Evolutionary conservation across 1,140 invertebrate species (phyloP), one percentile per base, ranked within the genome.

Genomic region (Musca domestica): DNA sequence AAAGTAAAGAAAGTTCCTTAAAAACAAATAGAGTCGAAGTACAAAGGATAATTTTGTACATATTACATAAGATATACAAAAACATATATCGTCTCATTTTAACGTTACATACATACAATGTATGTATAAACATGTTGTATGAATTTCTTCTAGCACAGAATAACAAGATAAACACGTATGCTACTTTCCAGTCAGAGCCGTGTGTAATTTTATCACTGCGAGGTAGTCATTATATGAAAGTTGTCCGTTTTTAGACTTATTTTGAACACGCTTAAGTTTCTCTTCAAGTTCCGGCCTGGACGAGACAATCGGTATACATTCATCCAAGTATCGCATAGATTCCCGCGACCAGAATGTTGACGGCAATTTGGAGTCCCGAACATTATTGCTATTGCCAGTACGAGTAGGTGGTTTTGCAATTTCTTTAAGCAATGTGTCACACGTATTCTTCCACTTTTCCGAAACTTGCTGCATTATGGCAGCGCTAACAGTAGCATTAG

Each of bases 341-440:
- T 80, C 78, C 14, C 77, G 75, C 0, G 78, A 80, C 78, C 78
- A 80, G 58, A 78, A 80, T 47, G 76, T 66, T 9, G 77, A 80
- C 2, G 74, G 74, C 9, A 72, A 70, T 12, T 68, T 49, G 69
- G 68, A 23, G 69, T 67, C 52, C n/a, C 48, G 56, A 12, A 52
- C 25, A 14, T 25, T 46, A 9, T 19, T 49, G 9, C 22, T 25
- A 46, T 19, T 66, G 25, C 14, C 71, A 0, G 48, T 41, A 41
- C 34, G 34, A 41, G 22, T 72, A 70, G 68, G 71, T 73, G 46
- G 3, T 15, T 27, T 52, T 52, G 17, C 20, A 34, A 69, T 64
- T 69, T 64, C 61, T 3, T 34, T 69, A 10, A 78, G 63, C 10
- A 78, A 49, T 3, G 66, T 64, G 5, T 64, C 70, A 48, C 74